These are phyloP conservation scores for Holcopasites calliopsidis DNA, from an alignment of 1,140 invertebrate species.

Conservation along the genomic window DNA sequence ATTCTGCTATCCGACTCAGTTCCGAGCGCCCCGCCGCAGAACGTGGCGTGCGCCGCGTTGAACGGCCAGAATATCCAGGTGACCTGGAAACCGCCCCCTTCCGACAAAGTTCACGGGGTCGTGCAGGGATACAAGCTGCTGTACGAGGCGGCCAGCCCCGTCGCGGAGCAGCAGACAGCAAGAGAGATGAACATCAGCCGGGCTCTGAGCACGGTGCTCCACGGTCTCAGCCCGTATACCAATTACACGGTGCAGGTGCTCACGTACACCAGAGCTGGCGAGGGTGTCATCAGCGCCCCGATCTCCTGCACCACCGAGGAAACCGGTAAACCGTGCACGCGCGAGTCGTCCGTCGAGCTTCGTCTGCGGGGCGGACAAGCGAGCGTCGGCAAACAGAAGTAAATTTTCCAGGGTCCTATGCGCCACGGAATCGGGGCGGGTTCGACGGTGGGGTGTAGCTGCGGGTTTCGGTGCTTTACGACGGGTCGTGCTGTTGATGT, in stretches of 20 bases:
- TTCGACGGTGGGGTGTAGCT: background rate
- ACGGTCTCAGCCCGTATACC: constrained; percentile 84
- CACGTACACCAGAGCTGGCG: constrained; percentile 88
- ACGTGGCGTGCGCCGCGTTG: constrained; percentile 83
- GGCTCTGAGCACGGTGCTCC: constrained; percentile 80
- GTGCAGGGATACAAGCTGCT: constrained; percentile 90
- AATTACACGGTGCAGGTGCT: constrained; percentile 91
- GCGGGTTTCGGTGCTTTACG: background rate
- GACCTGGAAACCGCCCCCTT: constrained; percentile 87
- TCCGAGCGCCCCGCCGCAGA: constrained; percentile 84
- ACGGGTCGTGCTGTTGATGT: constrained; percentile 9
- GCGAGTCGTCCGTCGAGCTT: no score
- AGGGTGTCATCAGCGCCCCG: constrained; percentile 85
- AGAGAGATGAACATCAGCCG: constrained; percentile 82
- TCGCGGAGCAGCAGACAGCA: constrained; percentile 72
- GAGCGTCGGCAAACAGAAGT: background rate
- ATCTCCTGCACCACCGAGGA: constrained; percentile 88
- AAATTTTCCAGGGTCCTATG: background rate
- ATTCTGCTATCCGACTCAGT: no score
- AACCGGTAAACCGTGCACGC: constrained; percentile 77
- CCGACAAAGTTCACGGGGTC: constrained; percentile 85
- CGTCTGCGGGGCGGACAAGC: background rate
- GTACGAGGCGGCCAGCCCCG: constrained; percentile 82
- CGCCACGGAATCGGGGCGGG: no score
- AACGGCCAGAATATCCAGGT: constrained; percentile 87